Base-by-base conservation (phyloP, 1,140 invertebrate genomes). In the Drosophila prosaltans region DNA sequence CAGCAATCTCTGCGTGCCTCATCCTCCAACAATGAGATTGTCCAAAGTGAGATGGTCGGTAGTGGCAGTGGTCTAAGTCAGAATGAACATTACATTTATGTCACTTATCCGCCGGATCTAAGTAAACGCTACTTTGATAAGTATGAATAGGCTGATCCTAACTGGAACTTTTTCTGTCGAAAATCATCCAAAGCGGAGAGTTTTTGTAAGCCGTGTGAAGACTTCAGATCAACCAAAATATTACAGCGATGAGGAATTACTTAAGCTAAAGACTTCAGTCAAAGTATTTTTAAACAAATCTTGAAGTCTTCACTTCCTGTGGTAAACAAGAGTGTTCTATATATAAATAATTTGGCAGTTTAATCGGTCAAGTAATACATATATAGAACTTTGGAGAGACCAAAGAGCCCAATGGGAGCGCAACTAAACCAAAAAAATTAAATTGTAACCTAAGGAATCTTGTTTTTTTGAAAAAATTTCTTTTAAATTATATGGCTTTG, bases 21-120 rank as follows among this genome's bases (percentile, higher is more conserved):
- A 55, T 76, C 86, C 71, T 91, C 90, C 28, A 83, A 79, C 60
- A 86, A 91, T 66, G 90, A 91, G 67, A 92, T 92, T 28, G 91
- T 92, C 63, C 88, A 92, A 68, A 83, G 84, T 65, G 91, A 92
- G 66, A 69, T 85, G 61, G 78, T 39, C 5, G 28, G 54, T 16
- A 9, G 57, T 21, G 78, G 16, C 11, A 28, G 54, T 10, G 32
- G 61, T n/a, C 60, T 85, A 39, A 91, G 84, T 16, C 91, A 94
- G 92, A 93, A 94, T 92, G 92, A 96, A 92, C 96, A 97, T 91
- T 97, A 97, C 92, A 97, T 97, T 75, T 97, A 97, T 92, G 96
- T 97, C 69, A 96, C 96, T 57, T 97, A 97, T 93, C 96, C 96
- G 60, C 96, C 96, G 10, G 96, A 97, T 92, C 93, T 97, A 40